Conservation (phyloP, 1,140 invertebrate species). For the Schlechtendalia chinensis region DNA sequence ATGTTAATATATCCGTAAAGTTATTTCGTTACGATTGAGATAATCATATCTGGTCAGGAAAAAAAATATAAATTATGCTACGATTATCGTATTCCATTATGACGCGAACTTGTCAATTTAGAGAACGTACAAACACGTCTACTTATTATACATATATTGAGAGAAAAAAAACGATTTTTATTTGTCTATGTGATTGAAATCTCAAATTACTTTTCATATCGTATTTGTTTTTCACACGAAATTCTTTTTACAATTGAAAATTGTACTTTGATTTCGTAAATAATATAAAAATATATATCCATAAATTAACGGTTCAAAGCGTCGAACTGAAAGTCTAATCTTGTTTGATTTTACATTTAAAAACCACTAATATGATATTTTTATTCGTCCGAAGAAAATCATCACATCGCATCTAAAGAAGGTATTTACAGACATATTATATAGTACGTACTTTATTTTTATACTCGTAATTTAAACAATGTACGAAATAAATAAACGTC, state of each 20-base stretch:
- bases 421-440: too few species aligned
- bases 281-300: background rate
- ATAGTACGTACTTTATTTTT: background rate
- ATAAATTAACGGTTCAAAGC: background rate
- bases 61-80: too few species aligned
- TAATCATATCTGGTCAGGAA: background rate
- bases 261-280: background rate
- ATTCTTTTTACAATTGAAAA: background rate
- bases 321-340: background rate
- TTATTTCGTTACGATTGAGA: background rate
- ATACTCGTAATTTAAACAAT: background rate
- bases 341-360: background rate
- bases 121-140: background rate
- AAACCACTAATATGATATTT: background rate
- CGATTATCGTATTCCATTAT: background rate
- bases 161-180: background rate
- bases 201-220: background rate
- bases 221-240: background rate
- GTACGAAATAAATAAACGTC: too few species aligned
- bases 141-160: background rate
- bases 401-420: background rate
- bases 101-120: background rate
- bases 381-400: background rate
- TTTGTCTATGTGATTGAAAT: background rate
- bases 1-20: background rate